Evolutionary conservation across 2,797 vertebrate genomes (phyloP).

Genomic region (Emydoidea blandingii): DNA sequence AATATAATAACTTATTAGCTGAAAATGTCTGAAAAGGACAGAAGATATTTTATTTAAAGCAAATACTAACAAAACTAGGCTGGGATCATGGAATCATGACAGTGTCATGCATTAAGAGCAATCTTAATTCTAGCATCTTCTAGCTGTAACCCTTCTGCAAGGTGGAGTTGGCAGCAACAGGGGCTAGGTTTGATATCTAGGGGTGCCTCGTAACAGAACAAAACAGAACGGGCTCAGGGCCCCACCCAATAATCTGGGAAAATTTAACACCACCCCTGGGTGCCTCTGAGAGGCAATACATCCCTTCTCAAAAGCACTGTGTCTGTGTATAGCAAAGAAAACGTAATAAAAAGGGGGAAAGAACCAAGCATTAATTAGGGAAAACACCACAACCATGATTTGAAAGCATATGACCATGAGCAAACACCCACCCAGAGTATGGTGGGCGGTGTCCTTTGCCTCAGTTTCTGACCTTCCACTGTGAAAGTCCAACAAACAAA

Average conservation of each 20-base stretch:
- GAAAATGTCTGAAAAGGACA: background rate
- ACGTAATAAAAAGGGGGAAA: too few species aligned
- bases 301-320: too few species aligned
- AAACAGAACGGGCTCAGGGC: background rate
- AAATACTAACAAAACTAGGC: background rate
- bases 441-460: too few species aligned
- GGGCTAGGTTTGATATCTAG: background rate
- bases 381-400: too few species aligned
- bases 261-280: too few species aligned
- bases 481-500: too few species aligned
- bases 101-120: background rate
- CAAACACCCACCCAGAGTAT: too few species aligned
- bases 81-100: background rate
- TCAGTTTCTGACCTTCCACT: too few species aligned
- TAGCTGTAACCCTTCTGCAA: background rate
- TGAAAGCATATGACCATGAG: too few species aligned
- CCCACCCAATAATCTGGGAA: background rate
- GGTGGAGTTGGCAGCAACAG: background rate
- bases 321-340: too few species aligned
- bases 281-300: too few species aligned
- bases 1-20: background rate
- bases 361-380: too few species aligned
- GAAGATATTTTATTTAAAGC: background rate
- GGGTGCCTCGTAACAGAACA: background rate
- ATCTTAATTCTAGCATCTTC: background rate